Evolutionary conservation across 2,888 invertebrate species (phyloP), one percentile per base, ranked within the genome.

Genomic region (Hypolimnas misippus): DNA sequence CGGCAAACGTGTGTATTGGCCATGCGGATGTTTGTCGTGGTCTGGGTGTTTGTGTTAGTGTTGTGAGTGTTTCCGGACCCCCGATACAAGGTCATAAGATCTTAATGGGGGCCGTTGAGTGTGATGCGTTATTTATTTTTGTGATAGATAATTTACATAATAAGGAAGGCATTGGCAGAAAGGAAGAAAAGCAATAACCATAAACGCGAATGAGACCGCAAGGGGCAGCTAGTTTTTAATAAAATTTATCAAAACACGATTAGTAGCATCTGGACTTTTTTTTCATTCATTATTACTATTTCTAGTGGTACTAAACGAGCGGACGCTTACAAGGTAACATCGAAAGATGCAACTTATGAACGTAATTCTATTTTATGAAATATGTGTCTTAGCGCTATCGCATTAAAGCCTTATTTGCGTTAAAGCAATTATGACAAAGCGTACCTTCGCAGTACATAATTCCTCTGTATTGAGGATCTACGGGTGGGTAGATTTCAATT

Each of bases 401-500:
- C 1, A 0, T 16, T 42, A 58, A 51, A 40, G 51, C 51, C 42
- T 12, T 12, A 42, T 42, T 52, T 58, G 10, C 5, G 6, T 25
- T 21, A n/a, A 46, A 46, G 0, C 46, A 46, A 46, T 46, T 25
- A 46, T n/a, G n/a, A 46, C 21, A 21, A 46, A 46, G 21, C 46
- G 46, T 25, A 19, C 46, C 12, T 46, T 12, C 42, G 46, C n/a
- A n/a, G 17, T 21, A 46, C 21, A 58, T 25, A 58, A 58, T 58
- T n/a, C n/a, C n/a, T 51, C 31, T 40, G 29, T 50, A 40, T 38
- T 17, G 51, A 59, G 46, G 40, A 72, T 57, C 56, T 83, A 84
- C 79, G 81, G 82, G 67, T 76, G 79, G 82, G 79, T 82, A 78
- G 81, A 71, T 84, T 86, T 83, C 82, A 86, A 84, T 84, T 84